phyloP scores from a whole-genome alignment of 2,888 invertebrate genomes.

The Lagria hirta region DNA sequence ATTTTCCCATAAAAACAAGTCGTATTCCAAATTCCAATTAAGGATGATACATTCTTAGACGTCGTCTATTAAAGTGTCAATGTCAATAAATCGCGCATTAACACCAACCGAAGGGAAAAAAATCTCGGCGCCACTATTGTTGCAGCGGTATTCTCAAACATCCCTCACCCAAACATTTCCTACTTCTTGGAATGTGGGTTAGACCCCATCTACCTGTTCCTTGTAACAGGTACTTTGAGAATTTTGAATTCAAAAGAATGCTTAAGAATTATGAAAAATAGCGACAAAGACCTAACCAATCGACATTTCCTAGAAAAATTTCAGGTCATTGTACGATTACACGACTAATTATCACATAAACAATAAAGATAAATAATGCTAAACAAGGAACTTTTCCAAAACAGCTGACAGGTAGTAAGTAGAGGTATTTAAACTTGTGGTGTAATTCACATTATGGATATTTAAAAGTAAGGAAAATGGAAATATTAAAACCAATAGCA shows the following conservation, averaged over 20 bases:
- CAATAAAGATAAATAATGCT: slow-evolving; percentile 31
- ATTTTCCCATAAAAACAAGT: no score
- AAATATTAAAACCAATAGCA: background rate
- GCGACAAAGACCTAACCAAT: background rate
- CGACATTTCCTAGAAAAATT: slow-evolving; percentile 13
- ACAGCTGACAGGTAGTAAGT: slow-evolving; percentile 29
- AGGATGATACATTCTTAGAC: slow-evolving; percentile 4
- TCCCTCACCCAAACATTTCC: slow-evolving; percentile 31
- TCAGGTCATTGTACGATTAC: slow-evolving; percentile 24
- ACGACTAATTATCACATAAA: slow-evolving; percentile 24
- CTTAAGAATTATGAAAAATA: slow-evolving; percentile 12
- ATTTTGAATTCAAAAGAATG: slow-evolving; percentile 9
- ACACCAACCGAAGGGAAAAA: slow-evolving; percentile 6
- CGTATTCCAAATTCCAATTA: slow-evolving; percentile 5
- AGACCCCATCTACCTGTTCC: slow-evolving; percentile 19
- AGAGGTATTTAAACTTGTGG: slow-evolving; percentile 22
- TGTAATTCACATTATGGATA: no score
- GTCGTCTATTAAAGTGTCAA: slow-evolving; percentile 14
- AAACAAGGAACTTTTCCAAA: slow-evolving; percentile 26
- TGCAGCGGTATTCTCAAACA: slow-evolving; percentile 24
- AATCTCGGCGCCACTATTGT: slow-evolving; percentile 34
- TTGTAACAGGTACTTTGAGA: slow-evolving; percentile 35
- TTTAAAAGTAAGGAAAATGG: no score
- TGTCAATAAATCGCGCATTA: slow-evolving; percentile 15
- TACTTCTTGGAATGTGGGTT: slow-evolving; percentile 37